Percentiles rank a stretch among this genome's conserved stretches.
phyloP scores from a whole-genome alignment of 2,797 vertebrate genomes.

The Eulemur coronatus region DNA sequence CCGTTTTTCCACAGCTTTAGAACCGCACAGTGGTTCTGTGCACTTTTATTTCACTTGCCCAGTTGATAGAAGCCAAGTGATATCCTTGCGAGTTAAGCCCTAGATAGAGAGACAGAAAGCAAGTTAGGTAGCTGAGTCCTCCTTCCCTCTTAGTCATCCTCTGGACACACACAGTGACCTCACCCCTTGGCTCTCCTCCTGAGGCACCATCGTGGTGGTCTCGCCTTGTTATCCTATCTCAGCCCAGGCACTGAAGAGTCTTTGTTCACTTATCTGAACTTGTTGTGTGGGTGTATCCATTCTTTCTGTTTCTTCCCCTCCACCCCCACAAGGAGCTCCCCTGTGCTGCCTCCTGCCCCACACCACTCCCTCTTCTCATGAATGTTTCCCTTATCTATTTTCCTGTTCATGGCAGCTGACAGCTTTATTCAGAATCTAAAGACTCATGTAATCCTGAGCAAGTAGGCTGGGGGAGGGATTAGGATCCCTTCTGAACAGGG shows the following conservation, averaged over 20 bases:
- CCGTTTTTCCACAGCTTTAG: not conserved
- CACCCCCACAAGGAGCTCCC: not conserved
- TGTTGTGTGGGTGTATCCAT: not conserved
- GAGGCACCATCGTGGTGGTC: constrained; percentile 7
- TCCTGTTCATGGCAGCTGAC: constrained; percentile 43
- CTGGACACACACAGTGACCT: not conserved
- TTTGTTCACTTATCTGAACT: constrained; percentile 47
- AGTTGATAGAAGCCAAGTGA: not conserved
- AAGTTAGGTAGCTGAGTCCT: not conserved
- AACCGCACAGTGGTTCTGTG: not conserved
- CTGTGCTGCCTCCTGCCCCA: not conserved
- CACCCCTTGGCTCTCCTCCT: not conserved
- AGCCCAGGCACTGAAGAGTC: not conserved
- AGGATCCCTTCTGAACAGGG: not conserved
- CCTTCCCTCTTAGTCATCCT: not conserved
- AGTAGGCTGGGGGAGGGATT: constrained; percentile 43
- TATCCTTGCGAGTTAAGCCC: not conserved
- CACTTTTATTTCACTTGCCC: not conserved
- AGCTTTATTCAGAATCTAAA: constrained; percentile 71
- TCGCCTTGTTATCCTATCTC: not conserved
- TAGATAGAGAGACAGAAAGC: not conserved
- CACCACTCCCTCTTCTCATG: constrained; percentile 5
- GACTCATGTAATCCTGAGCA: constrained; percentile 51
- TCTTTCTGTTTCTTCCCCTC: not conserved
- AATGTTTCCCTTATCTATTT: constrained; percentile 48